Evolutionary conservation across 2,888 invertebrate species (phyloP).

Genomic region (Drosophila anomelani): DNA sequence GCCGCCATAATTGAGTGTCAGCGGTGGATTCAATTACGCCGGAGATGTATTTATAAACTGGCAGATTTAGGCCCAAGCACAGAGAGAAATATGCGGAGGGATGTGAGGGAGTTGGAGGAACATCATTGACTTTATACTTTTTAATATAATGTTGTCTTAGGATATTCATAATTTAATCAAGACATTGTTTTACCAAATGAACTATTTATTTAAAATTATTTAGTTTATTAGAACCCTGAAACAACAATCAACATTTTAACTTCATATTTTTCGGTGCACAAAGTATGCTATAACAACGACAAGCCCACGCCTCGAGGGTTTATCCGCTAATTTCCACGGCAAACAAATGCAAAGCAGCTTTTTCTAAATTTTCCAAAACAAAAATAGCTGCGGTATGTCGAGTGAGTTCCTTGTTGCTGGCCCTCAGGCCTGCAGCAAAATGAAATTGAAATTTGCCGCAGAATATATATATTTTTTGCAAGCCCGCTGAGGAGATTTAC

Average conservation of each 20-base stretch:
- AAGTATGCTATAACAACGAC: slow-evolving; percentile 21
- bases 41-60: slow-evolving; percentile 38
- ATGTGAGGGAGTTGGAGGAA: neutral
- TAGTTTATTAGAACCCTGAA: neutral
- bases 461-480: slow-evolving; percentile 7
- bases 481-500: slow-evolving; percentile 46
- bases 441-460: slow-evolving; percentile 60
- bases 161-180: neutral
- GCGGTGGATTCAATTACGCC: slow-evolving; percentile 50
- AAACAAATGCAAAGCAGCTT: slow-evolving; percentile 34
- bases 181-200: neutral
- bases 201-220: neutral
- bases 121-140: neutral
- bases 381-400: slow-evolving; percentile 22
- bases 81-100: neutral
- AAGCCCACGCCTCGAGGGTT: slow-evolving; percentile 17
- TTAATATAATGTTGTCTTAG: neutral
- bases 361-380: slow-evolving; percentile 16
- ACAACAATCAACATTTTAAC: neutral
- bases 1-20: slow-evolving; percentile 44
- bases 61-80: neutral
- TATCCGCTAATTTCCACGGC: slow-evolving; percentile 35
- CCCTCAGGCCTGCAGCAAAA: slow-evolving; percentile 28
- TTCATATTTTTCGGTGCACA: slow-evolving; percentile 14
- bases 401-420: slow-evolving; percentile 18